These are phyloP conservation scores for Scomber scombrus DNA, from an alignment of 2,113 vertebrate species.

Conservation along the genomic window DNA sequence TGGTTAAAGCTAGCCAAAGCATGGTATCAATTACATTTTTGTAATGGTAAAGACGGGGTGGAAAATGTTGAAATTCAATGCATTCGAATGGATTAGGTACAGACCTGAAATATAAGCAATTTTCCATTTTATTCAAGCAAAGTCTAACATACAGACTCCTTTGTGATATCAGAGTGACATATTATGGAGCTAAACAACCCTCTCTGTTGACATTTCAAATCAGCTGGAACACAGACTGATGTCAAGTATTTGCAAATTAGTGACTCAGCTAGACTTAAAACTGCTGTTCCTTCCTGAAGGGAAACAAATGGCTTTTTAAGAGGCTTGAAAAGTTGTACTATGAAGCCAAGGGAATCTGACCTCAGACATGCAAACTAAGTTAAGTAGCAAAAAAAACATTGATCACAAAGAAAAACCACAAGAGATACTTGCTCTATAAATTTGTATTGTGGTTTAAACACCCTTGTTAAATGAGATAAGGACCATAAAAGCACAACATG, in stretches of 20 bases:
- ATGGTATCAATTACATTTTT: slow-evolving; percentile 42
- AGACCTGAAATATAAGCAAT: slow-evolving; percentile 26
- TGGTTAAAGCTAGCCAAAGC: slow-evolving; percentile 41
- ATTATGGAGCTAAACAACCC: slow-evolving; percentile 17
- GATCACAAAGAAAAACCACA: slow-evolving; percentile 5
- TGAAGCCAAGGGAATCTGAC: slow-evolving; percentile 25
- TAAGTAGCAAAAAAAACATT: slow-evolving; percentile 23
- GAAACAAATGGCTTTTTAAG: slow-evolving; percentile 55
- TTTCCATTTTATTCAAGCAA: slow-evolving; percentile 34
- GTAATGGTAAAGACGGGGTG: slow-evolving; percentile 22
- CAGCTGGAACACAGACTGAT: slow-evolving; percentile 46
- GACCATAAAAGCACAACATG: neutral
- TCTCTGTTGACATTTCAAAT: slow-evolving; percentile 50
- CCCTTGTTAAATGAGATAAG: neutral
- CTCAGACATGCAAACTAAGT: slow-evolving; percentile 36
- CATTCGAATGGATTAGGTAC: slow-evolving; percentile 31
- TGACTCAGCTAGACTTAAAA: slow-evolving; percentile 39
- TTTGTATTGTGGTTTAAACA: neutral
- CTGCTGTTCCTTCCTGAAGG: slow-evolving; percentile 33
- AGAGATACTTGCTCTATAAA: neutral
- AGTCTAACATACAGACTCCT: slow-evolving; percentile 34
- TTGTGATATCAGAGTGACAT: slow-evolving; percentile 42
- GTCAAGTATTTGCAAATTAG: slow-evolving; percentile 57
- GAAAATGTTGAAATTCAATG: slow-evolving; percentile 49
- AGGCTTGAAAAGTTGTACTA: slow-evolving; percentile 10